Base-by-base conservation (phyloP, 2,888 invertebrate genomes). In the Bugulina stolonifera region DNA sequence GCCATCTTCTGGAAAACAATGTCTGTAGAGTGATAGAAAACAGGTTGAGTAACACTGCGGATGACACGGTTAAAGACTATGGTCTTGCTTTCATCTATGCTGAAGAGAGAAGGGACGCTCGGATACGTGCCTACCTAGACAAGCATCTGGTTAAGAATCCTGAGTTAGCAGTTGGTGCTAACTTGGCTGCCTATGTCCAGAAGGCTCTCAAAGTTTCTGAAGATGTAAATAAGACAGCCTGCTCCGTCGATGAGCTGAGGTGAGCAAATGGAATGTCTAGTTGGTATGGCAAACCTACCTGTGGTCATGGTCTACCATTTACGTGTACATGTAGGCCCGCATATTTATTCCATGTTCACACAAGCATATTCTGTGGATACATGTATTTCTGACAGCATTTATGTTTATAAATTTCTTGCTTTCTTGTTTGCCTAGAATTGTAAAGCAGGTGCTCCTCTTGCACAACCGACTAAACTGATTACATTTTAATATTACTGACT, bases 1-100 rank as follows among this genome's bases (percentile, higher is more conserved):
- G n/a, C n/a, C n/a, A n/a, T n/a, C n/a, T n/a, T n/a, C n/a, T 81
- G 58, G 78, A 77, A 69, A 80, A 79, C 71, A 79, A 80, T 52
- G 78, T 79, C 10, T 27, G n/a, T 34, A 55, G 57, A 5, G n/a
- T 29, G 18, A 58, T 57, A 34, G 73, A 71, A 32, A 71, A 55
- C 3, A 57, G 57, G 25, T 25, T 57, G 5, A 57, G 57, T 23
- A 57, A 57, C 57, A 57, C 57, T 57, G 57, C 57, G 5, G 57
- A 57, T 57, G 57, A 57, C 23, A n/a, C 57, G 23, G 57, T 57
- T 25, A 57, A 57, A n/a, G n/a, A n/a, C n/a, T n/a, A n/a, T n/a
- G n/a, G n/a, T n/a, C n/a, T n/a, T n/a, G n/a, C n/a, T n/a, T 57
- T 57, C 23, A 57, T 57, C 23, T 57, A 57, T 25, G 57, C 57